Conservation (phyloP, 2,113 vertebrate species). For the Grus americana region DNA sequence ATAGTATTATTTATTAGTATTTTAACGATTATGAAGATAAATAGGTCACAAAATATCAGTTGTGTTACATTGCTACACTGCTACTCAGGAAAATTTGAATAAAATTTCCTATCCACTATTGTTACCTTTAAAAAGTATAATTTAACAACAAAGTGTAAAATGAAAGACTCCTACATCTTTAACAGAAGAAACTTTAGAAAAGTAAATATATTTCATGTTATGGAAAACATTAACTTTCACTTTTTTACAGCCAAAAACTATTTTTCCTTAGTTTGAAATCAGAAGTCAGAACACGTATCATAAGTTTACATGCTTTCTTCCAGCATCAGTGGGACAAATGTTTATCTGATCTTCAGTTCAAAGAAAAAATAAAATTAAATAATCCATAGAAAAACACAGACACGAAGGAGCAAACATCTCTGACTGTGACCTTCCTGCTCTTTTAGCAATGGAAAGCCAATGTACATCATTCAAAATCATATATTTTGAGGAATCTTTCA, state of each 20-base stretch:
- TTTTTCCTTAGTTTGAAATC: background rate
- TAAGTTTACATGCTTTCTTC: background rate
- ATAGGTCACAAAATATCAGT: background rate
- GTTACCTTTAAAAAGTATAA: background rate
- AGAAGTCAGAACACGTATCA: background rate
- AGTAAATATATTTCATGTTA: background rate
- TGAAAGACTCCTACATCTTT: background rate
- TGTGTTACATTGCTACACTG: background rate
- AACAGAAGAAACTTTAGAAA: background rate
- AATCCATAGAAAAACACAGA: background rate
- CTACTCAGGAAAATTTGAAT: background rate
- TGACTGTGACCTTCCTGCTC: background rate
- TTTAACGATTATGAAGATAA: background rate
- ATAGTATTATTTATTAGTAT: background rate
- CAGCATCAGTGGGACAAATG: background rate
- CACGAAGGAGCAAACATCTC: background rate
- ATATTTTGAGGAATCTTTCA: background rate
- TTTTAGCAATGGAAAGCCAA: background rate
- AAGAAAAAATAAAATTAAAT: background rate
- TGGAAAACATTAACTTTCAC: background rate
- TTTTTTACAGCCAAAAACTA: background rate
- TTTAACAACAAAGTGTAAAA: background rate
- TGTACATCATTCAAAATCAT: background rate
- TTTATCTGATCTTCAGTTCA: background rate
- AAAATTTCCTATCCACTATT: background rate